Evolutionary conservation across 1,140 invertebrate species (phyloP).

Genomic region (Vollenhovia emeryi): DNA sequence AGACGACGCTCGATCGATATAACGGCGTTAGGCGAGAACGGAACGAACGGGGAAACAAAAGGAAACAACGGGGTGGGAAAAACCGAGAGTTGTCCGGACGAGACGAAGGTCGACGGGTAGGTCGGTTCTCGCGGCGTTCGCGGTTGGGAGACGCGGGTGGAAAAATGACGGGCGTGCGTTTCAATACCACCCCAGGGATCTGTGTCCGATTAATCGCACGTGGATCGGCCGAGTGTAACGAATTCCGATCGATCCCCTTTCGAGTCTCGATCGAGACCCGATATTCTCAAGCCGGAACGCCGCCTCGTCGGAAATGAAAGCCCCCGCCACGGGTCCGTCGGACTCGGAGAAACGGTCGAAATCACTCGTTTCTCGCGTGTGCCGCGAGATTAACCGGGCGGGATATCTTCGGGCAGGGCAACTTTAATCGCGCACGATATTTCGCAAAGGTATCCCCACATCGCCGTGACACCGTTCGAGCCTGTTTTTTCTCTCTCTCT

Average conservation of each 20-base stretch:
- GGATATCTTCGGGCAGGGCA: neutral
- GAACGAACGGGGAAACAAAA: neutral
- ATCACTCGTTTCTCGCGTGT: neutral
- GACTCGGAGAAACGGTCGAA: neutral
- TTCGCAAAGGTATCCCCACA: neutral
- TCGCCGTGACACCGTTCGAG: neutral
- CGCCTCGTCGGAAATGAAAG: neutral
- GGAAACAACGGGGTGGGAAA: neutral
- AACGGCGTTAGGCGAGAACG: neutral
- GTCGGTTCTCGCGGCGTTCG: no score
- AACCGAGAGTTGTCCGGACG: no score
- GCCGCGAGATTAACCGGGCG: neutral
- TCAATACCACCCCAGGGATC: neutral
- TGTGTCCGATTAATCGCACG: neutral
- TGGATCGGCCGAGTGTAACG: neutral
- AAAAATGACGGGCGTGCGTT: no score
- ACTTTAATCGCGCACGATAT: slow-evolving; percentile 9
- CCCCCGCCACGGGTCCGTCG: no score
- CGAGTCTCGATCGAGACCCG: neutral
- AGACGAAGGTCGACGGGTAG: no score
- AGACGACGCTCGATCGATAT: slow-evolving; percentile 5
- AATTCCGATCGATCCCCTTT: slow-evolving; percentile 35
- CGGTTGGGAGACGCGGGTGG: no score
- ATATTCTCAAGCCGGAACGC: neutral
- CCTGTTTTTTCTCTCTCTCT: no score